Conservation (phyloP, 2,888 invertebrate species). For the Chrysotoxum bicinctum region DNA sequence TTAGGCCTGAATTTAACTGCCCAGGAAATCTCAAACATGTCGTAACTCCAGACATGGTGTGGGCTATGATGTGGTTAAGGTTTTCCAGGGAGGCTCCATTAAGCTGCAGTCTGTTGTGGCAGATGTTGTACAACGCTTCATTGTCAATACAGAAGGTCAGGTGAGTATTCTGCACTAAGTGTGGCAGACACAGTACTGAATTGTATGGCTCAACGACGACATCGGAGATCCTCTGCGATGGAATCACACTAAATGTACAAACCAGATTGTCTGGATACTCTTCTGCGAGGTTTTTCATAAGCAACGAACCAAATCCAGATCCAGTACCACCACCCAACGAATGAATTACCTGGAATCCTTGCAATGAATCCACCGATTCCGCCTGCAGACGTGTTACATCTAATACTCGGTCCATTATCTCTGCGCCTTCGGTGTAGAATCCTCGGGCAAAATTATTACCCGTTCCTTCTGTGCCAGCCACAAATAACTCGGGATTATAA, state of each 20-base stretch:
- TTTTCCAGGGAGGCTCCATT: constrained; percentile 76
- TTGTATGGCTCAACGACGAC: constrained; percentile 80
- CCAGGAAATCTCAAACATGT: constrained; percentile 93
- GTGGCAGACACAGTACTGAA: constrained; percentile 77
- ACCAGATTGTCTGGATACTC: constrained; percentile 89
- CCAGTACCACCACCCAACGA: constrained; percentile 90
- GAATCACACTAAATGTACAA: constrained; percentile 86
- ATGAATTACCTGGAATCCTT: constrained; percentile 87
- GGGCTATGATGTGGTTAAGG: constrained; percentile 78
- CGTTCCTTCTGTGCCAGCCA: constrained; percentile 84
- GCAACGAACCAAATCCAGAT: constrained; percentile 88
- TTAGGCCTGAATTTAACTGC: constrained; percentile 93
- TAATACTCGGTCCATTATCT: constrained; percentile 77
- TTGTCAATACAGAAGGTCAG: constrained; percentile 79
- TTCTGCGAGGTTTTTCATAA: constrained; percentile 87
- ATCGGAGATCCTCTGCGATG: constrained; percentile 78
- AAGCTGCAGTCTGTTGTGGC: constrained; percentile 76
- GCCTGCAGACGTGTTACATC: constrained; percentile 78
- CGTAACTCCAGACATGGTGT: constrained; percentile 86
- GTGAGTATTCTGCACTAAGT: constrained; percentile 77
- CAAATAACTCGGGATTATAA: constrained; percentile 87
- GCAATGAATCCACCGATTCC: constrained; percentile 79
- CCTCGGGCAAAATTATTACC: constrained; percentile 88
- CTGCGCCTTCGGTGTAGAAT: constrained; percentile 82
- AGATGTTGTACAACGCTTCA: constrained; percentile 79